Conservation (phyloP, 2,113 vertebrate genomes). For the Percopsis transmontana region DNA sequence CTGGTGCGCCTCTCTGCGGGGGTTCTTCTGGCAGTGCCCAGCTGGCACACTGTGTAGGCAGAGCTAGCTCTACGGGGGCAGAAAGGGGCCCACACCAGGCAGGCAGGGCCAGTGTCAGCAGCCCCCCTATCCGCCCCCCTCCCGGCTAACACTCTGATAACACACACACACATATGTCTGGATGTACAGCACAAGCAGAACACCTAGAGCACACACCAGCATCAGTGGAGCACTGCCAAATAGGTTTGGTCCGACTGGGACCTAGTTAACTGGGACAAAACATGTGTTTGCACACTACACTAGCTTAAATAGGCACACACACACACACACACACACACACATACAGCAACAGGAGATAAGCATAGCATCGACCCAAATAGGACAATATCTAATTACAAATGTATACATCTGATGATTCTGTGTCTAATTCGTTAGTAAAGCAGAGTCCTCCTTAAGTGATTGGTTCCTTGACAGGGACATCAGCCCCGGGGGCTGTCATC, state of each 20-base stretch:
- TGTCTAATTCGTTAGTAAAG: neutral
- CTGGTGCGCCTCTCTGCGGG: constrained; percentile 78
- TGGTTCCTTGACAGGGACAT: constrained; percentile 14
- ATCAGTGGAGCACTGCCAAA: constrained; percentile 78
- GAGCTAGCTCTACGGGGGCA: constrained; percentile 78
- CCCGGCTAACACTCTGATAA: constrained; percentile 59
- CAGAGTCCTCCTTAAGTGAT: constrained; percentile 11
- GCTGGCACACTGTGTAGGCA: constrained; percentile 65
- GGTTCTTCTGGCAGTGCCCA: constrained; percentile 79
- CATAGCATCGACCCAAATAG: too few species aligned
- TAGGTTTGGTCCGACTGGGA: constrained; percentile 65
- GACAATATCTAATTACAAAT: too few species aligned
- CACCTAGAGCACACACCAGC: constrained; percentile 76
- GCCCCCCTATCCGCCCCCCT: constrained; percentile 58
- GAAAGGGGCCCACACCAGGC: constrained; percentile 73
- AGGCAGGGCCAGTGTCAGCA: constrained; percentile 68
- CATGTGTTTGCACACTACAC: constrained; percentile 62
- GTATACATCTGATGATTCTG: neutral
- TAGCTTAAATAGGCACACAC: constrained; percentile 21
- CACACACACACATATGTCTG: constrained; percentile 14
- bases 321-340: constrained; percentile 3
- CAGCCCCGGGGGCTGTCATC: constrained; percentile 3
- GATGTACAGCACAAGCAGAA: constrained; percentile 39
- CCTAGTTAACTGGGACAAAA: constrained; percentile 69
- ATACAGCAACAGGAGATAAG: neutral